phyloP scores from a whole-genome alignment of 2,113 vertebrate genomes.

The Ciconia maguari region DNA sequence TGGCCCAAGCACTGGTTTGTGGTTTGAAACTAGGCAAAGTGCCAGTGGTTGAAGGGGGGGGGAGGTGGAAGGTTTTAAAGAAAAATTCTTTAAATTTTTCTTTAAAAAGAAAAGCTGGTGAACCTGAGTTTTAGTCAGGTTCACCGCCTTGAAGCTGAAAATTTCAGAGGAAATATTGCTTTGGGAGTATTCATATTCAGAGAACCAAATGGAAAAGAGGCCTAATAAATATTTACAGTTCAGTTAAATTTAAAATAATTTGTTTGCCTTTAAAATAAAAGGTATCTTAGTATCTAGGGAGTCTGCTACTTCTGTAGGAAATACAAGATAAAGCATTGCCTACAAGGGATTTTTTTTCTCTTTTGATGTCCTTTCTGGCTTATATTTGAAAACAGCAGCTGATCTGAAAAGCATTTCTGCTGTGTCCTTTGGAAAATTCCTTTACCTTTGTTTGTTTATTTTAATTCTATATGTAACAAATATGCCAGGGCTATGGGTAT shows the following conservation, averaged over 20 bases:
- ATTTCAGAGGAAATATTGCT: not conserved
- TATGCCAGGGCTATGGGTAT: not conserved
- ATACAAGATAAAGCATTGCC: conserved; percentile 27
- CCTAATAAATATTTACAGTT: conserved; percentile 53
- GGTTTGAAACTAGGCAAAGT: not conserved
- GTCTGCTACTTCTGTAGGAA: conserved; percentile 15
- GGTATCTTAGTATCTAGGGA: conserved; percentile 26
- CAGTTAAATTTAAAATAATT: conserved; percentile 41
- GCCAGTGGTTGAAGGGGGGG: not conserved
- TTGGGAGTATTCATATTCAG: not conserved
- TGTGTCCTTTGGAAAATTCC: conserved; percentile 40
- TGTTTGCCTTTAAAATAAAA: conserved; percentile 52
- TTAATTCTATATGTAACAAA: conserved; percentile 30
- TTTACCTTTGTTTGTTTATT: conserved; percentile 52
- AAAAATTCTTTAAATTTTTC: not conserved
- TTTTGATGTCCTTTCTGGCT: conserved; percentile 55
- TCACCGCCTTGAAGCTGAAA: not conserved
- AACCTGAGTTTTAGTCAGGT: not conserved
- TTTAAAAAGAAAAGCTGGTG: too few species aligned
- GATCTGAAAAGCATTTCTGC: conserved; percentile 36
- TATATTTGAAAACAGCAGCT: conserved; percentile 45
- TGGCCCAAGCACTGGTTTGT: not conserved
- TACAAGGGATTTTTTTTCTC: conserved; percentile 12
- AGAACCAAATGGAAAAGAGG: not conserved
- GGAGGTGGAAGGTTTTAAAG: not conserved